Percentiles rank a stretch among this genome's conserved stretches.
Evolutionary conservation across 2,113 vertebrate species (phyloP).

Genomic region (Oreochromis niloticus): DNA sequence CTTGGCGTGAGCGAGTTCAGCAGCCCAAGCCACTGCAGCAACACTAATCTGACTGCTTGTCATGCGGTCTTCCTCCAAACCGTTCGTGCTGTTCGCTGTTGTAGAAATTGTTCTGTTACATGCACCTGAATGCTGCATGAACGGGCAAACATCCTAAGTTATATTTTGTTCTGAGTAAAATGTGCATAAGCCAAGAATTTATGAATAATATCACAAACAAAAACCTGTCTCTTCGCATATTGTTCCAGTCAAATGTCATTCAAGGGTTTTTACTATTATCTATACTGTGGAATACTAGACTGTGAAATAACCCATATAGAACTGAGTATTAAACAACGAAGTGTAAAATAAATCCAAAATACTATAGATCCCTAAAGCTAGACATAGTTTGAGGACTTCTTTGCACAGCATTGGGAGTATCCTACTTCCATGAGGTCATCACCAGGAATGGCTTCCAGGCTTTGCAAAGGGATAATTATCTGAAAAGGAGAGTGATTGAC

Average conservation of each 20-base stretch:
- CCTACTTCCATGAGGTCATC: not conserved
- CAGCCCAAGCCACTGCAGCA: not conserved
- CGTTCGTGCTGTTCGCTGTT: not conserved
- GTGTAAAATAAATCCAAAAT: not conserved
- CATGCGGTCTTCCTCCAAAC: not conserved
- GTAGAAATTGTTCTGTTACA: not conserved
- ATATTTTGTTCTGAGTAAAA: not conserved
- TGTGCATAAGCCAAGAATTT: not conserved
- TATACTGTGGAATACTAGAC: not conserved
- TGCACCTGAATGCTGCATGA: not conserved
- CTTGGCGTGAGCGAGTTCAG: not conserved
- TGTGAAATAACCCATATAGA: not conserved
- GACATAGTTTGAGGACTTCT: not conserved
- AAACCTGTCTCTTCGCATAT: not conserved
- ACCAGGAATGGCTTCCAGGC: not conserved
- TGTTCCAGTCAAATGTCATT: not conserved
- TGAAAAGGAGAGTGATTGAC: not conserved
- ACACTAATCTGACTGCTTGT: not conserved
- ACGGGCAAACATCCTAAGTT: not conserved
- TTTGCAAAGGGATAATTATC: not conserved
- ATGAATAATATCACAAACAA: not conserved
- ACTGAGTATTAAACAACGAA: not conserved
- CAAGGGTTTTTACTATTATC: not conserved
- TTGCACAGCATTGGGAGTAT: not conserved
- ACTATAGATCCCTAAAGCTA: not conserved